These are phyloP conservation scores for Lepidocolaptes lacrymiger DNA, from an alignment of 2,797 vertebrate genomes.

Conservation along the genomic window DNA sequence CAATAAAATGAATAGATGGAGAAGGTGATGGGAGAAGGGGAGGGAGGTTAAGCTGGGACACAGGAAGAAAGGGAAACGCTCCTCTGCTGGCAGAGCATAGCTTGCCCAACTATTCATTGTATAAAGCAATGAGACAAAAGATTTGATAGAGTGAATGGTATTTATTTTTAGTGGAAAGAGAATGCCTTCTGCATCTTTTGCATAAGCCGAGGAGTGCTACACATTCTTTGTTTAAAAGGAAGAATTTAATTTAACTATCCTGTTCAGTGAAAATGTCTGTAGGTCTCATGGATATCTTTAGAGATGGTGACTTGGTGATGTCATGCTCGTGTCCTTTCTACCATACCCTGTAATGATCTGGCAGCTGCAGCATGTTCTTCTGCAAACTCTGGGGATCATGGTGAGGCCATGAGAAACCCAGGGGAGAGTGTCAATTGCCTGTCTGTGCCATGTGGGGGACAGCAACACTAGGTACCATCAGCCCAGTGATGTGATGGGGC, in stretches of 20 bases:
- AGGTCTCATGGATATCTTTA: neutral
- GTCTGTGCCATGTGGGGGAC: neutral
- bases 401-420: neutral
- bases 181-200: neutral
- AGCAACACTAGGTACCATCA: neutral
- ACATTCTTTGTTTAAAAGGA: neutral
- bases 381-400: neutral
- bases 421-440: neutral
- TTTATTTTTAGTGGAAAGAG: slow-evolving; percentile 2
- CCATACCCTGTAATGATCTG: neutral
- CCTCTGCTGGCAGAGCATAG: neutral
- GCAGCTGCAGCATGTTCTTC: neutral
- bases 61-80: neutral
- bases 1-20: neutral
- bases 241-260: neutral
- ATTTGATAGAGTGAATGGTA: neutral
- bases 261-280: neutral
- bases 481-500: neutral
- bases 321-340: neutral
- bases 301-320: neutral
- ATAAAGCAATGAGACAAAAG: neutral
- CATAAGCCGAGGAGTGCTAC: neutral
- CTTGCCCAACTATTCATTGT: neutral
- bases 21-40: neutral
- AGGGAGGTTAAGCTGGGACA: neutral